Evolutionary conservation across 2,888 invertebrate genomes (phyloP), one percentile per base, ranked within the genome.

Genomic region (Drosophila maculinotata): DNA sequence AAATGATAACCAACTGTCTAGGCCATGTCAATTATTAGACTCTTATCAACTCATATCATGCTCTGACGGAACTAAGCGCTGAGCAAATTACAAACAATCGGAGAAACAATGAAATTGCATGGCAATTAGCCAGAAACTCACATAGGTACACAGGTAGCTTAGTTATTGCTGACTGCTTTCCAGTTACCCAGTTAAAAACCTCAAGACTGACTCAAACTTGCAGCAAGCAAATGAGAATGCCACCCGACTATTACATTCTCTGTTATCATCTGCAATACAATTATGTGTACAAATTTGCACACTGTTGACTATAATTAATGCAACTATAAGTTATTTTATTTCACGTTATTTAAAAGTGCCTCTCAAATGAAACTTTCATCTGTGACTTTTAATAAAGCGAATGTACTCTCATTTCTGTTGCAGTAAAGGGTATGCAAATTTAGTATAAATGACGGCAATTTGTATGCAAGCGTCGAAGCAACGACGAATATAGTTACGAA

Each of bases 381-480:
- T 38, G 4, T 14, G 8, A 12, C 20, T 23, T 47, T 23, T 2
- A 1, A 7, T 7, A 35, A 17, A 14, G 1, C 17, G 2, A 35
- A 31, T 30, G 6, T 33, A 25, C 30, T 17, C 28, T 0, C 7
- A 0, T 0, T 17, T 39, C 23, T 9, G 3, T 7, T 31, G 14
- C 9, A 49, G 1, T 54, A 30, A 20, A 64, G 58, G 36, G 45
- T 58, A 69, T 54, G 20, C 3, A 38, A 57, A 54, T 42, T 70
- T 62, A 47, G 58, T 49, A 17, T 36, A 41, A 56, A 67, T 28
- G 12, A 5, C 28, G 28, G 30, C 58, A 69, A 84, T 81, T 81
- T 72, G 79, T 85, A 85, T 81, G 85, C 81, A 75, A 64, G 65
- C 38, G 48, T 58, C 71, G 60, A 49, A 57, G 45, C 47, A 57